A percentile compares a stretch with the other conserved stretches of the same genome.
phyloP scores from a whole-genome alignment of 2,888 invertebrate genomes.

The Idaea straminata region DNA sequence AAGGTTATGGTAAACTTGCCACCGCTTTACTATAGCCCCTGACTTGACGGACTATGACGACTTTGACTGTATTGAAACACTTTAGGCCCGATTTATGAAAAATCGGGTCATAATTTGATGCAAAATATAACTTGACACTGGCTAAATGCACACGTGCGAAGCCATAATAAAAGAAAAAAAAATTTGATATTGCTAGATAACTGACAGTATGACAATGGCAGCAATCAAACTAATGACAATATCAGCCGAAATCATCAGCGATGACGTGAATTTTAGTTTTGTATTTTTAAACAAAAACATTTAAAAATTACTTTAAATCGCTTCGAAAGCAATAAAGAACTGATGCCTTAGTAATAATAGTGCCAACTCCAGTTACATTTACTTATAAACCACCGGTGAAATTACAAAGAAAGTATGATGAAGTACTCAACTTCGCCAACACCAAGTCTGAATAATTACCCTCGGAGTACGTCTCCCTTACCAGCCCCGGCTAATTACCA shows the following conservation, averaged over 20 bases:
- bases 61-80: too few relatives aligned
- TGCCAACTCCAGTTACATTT: neutral
- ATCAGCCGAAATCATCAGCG: neutral
- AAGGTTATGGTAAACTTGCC: too few relatives aligned
- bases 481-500: conserved; percentile 85
- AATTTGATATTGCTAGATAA: neutral
- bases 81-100: too few relatives aligned
- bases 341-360: neutral
- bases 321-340: neutral
- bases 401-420: conserved; percentile 47
- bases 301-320: neutral
- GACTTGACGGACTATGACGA: too few relatives aligned
- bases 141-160: too few relatives aligned
- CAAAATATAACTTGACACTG: too few relatives aligned
- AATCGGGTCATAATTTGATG: too few relatives aligned
- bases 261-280: neutral
- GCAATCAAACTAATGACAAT: neutral
- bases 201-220: neutral
- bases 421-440: conserved; percentile 83
- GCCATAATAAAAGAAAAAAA: too few relatives aligned
- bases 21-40: too few relatives aligned
- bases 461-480: conserved; percentile 82
- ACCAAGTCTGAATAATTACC: conserved; percentile 64
- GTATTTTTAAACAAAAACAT: conserved; percentile 1
- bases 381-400: neutral